phyloP scores from a whole-genome alignment of 2,888 invertebrate genomes.

The Salticus scenicus region DNA sequence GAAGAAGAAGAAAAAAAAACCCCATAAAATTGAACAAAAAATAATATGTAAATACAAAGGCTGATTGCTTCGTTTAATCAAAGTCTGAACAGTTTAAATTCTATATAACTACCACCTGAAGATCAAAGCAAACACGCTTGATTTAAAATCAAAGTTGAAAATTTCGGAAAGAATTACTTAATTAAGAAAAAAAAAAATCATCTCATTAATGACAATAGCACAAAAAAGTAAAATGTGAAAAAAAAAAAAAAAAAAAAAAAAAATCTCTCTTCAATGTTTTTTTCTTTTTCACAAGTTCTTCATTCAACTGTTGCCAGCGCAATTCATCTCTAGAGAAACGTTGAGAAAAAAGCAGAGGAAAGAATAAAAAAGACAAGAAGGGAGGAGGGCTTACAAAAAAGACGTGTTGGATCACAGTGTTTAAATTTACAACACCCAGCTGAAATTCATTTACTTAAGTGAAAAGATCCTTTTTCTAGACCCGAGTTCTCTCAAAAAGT shows the following conservation, averaged over 20 bases:
- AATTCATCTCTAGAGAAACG: constrained; percentile 28
- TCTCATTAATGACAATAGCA: constrained; percentile 54
- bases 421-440: constrained; percentile 43
- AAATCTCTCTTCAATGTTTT: neutral
- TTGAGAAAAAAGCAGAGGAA: constrained; percentile 1
- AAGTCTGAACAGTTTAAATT: neutral
- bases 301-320: constrained; percentile 59
- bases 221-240: constrained; percentile 11
- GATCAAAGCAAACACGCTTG: constrained; percentile 47
- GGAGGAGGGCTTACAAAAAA: constrained; percentile 23
- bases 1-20: too few species aligned
- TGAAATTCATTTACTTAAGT: constrained; percentile 68
- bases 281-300: constrained; percentile 4
- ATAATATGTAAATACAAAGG: too few species aligned
- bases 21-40: too few species aligned
- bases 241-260: constrained; percentile 12
- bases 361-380: constrained; percentile 4
- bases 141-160: constrained; percentile 46
- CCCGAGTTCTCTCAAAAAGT: constrained; percentile 21
- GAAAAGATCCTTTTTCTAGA: constrained; percentile 57
- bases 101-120: constrained; percentile 18
- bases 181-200: constrained; percentile 32
- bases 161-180: neutral
- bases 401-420: constrained; percentile 35
- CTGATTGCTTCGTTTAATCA: too few species aligned